These are phyloP conservation scores for Bombus terrestris DNA, from an alignment of 1,140 invertebrate genomes.

Conservation along the genomic window DNA sequence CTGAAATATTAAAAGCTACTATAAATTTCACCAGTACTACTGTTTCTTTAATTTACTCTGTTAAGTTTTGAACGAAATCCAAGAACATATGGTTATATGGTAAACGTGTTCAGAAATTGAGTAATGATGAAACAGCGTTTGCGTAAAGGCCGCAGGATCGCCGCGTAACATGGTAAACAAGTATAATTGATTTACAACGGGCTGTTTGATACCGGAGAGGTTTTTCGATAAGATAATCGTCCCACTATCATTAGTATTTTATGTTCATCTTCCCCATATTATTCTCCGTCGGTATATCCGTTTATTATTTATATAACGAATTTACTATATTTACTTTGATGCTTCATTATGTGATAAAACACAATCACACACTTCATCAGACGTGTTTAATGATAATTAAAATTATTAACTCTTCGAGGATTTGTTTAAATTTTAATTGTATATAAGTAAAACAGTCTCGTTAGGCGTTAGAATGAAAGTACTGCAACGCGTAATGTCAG, in stretches of 20 bases:
- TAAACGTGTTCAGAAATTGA: neutral
- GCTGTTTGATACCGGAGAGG: constrained; percentile 44
- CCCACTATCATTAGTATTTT: constrained; percentile 4
- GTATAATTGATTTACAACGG: constrained; percentile 26
- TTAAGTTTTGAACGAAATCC: neutral
- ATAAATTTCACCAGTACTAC: neutral
- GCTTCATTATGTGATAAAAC: neutral
- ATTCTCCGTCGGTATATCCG: neutral
- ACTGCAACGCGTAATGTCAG: too few relatives aligned
- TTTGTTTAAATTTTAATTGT: neutral
- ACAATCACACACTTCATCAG: neutral
- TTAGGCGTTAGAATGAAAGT: too few relatives aligned
- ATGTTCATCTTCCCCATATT: neutral
- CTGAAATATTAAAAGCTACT: neutral
- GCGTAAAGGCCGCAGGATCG: neutral
- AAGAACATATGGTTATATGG: neutral
- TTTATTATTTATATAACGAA: neutral
- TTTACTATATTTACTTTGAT: neutral
- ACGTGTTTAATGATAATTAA: neutral
- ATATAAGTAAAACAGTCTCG: neutral
- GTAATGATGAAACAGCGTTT: neutral
- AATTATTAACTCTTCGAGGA: neutral
- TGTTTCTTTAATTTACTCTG: neutral
- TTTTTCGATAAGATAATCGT: constrained; percentile 53
- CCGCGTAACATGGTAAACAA: neutral